Evolutionary conservation across 2,888 invertebrate genomes (phyloP).

Genomic region (Hecatera dysodea): DNA sequence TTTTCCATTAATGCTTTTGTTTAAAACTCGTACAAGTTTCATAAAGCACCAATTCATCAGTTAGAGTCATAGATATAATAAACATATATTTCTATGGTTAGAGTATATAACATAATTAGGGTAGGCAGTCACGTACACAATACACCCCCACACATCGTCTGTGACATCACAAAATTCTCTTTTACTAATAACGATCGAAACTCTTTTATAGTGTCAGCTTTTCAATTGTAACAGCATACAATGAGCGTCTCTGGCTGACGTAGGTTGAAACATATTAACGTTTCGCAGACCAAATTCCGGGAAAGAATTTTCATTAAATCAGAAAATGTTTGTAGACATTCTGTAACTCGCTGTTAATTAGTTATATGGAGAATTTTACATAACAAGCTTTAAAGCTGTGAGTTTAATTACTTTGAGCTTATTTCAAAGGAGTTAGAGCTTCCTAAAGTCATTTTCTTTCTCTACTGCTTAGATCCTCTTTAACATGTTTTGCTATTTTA

Average conservation of each 20-base stretch:
- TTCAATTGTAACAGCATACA: constrained; percentile 62
- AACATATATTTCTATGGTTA: too few species aligned
- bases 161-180: neutral
- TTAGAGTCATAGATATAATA: too few species aligned
- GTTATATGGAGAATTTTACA: constrained; percentile 4
- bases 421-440: constrained; percentile 2
- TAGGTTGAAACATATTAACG: constrained; percentile 63
- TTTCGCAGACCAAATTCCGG: constrained; percentile 30
- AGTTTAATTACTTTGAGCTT: constrained; percentile 24
- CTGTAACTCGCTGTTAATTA: constrained; percentile 35
- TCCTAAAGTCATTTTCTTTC: neutral
- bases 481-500: neutral
- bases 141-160: neutral
- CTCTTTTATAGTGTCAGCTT: constrained; percentile 24
- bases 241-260: constrained; percentile 57
- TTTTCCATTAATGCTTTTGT: too few species aligned
- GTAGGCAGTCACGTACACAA: neutral
- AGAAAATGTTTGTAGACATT: constrained; percentile 28
- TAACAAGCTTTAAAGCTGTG: neutral
- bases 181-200: constrained; percentile 1
- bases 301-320: constrained; percentile 69
- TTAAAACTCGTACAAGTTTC: too few species aligned
- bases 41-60: too few species aligned
- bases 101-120: neutral
- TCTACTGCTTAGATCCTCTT: neutral